Evolutionary conservation across 1,140 invertebrate genomes (phyloP), one percentile per base, ranked within the genome.

Genomic region (Brevipalpus yothersi): DNA sequence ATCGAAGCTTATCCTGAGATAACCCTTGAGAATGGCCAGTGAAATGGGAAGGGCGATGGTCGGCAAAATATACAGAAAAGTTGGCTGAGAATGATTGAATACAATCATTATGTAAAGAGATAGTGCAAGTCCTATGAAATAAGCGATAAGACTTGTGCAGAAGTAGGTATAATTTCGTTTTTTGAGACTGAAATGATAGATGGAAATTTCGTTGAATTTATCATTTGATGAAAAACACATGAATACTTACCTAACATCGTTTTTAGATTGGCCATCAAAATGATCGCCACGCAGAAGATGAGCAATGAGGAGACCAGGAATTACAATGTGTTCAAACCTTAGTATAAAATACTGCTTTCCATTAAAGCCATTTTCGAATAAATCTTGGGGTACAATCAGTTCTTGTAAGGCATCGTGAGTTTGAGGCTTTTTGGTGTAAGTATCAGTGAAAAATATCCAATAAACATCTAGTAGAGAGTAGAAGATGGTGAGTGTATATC

Each of bases 401-500:
- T 99, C 96, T 65, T 99, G 98, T 45, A 94, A 94, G 1, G 93
- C 94, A 72, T 99, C 93, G 72, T 99, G 98, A 19, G 87, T 91
- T 72, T 88, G 97, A n/a, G 94, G n/a, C n/a, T n/a, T n/a, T n/a
- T n/a, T n/a, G n/a, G n/a, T n/a, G n/a, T n/a, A n/a, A n/a, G n/a
- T n/a, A n/a, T n/a, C n/a, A n/a, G n/a, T n/a, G n/a, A n/a, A n/a
- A n/a, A n/a, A n/a, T n/a, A n/a, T n/a, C n/a, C 94, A 5, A 99
- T 94, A 17, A 90, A 95, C 13, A 95, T 87, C 94, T 98, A 98
- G 21, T 98, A 94, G 72, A 98, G 89, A 53, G 94, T 98, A 57
- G 90, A 92, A 77, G 99, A 99, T 13, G 80, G 92, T 95, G 95
- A 99, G 75, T 99, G 99, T 61, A 99, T 87, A 71, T 99, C 95